These are phyloP conservation scores for Sesamia nonagrioides DNA, from an alignment of 1,140 invertebrate genomes.

Conservation along the genomic window DNA sequence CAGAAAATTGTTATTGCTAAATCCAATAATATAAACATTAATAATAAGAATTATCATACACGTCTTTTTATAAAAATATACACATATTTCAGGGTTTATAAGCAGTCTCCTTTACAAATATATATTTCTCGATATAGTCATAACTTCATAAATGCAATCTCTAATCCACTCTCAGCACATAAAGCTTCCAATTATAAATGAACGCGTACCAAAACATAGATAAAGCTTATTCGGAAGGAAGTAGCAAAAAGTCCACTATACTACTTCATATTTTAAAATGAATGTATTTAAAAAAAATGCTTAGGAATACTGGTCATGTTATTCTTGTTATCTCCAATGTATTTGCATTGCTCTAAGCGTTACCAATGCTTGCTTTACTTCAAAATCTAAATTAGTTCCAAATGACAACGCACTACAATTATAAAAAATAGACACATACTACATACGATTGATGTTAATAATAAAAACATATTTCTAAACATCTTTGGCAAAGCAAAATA, in stretches of 20 bases:
- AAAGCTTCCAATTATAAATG: conserved; percentile 29
- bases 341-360: conserved; percentile 26
- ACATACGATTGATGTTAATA: background rate
- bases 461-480: conserved; percentile 22
- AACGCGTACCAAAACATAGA: conserved; percentile 29
- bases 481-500: conserved; percentile 40
- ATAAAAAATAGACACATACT: background rate
- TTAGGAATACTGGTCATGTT: conserved; percentile 20
- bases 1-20: background rate
- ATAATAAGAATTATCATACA: conserved; percentile 10
- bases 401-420: background rate
- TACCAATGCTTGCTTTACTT: background rate
- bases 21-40: background rate
- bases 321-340: background rate
- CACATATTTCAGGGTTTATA: conserved; percentile 20
- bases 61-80: conserved; percentile 38
- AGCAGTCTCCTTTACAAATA: conserved; percentile 31
- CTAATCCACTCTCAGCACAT: conserved; percentile 23
- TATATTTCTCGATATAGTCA: conserved; percentile 25
- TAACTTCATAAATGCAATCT: conserved; percentile 24
- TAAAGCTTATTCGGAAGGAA: conserved; percentile 45
- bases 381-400: conserved; percentile 15
- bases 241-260: conserved; percentile 42
- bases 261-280: conserved; percentile 35
- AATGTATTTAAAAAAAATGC: conserved; percentile 24